Conservation (phyloP, 2,888 invertebrate species). For the Drosophila affinis region DNA sequence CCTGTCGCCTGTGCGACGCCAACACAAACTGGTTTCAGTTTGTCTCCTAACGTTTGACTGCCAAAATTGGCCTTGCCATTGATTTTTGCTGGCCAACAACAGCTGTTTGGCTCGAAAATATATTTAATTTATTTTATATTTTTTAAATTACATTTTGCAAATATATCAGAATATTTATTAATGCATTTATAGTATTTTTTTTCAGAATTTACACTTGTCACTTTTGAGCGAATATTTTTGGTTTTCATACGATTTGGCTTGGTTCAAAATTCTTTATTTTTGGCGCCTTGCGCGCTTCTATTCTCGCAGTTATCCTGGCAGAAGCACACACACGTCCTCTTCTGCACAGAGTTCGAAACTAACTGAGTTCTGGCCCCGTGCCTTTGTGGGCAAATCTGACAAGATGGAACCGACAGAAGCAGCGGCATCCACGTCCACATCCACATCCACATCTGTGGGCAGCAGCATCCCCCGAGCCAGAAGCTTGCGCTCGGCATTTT, state of each 20-base stretch:
- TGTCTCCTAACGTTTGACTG: slow-evolving; percentile 10
- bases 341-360: slow-evolving; percentile 81
- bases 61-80: slow-evolving; percentile 39
- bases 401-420: slow-evolving; percentile 44
- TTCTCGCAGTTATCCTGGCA: slow-evolving; percentile 11
- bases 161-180: background rate
- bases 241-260: background rate
- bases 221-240: background rate
- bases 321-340: slow-evolving; percentile 72
- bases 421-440: slow-evolving; percentile 44
- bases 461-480: slow-evolving; percentile 32
- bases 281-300: slow-evolving; percentile 26
- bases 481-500: slow-evolving; percentile 40
- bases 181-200: background rate
- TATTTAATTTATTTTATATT: background rate
- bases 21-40: slow-evolving; percentile 17
- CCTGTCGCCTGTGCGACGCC: slow-evolving; percentile 50
- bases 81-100: slow-evolving; percentile 35
- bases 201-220: background rate
- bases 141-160: background rate
- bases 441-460: background rate
- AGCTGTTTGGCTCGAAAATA: slow-evolving; percentile 12
- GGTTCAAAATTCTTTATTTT: slow-evolving; percentile 14
- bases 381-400: slow-evolving; percentile 47
- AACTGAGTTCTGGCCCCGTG: slow-evolving; percentile 74